Evolutionary conservation across 2,888 invertebrate genomes (phyloP), one percentile per base, ranked within the genome.

Genomic region (Leptopterna dolabrata): DNA sequence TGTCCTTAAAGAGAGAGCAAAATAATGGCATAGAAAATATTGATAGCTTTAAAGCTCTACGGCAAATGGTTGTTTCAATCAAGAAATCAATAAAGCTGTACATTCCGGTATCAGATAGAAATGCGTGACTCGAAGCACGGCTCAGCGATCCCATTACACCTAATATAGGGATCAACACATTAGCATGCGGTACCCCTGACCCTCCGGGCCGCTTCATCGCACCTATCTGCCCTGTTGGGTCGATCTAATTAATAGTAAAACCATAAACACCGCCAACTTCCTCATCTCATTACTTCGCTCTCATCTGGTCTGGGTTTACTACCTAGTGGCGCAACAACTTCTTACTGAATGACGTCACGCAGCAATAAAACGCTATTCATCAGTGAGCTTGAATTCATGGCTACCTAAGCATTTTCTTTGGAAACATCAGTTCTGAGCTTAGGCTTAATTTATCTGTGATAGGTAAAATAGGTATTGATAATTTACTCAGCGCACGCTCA

Each of bases 201-300:
- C 63, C 63, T 0, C 24, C 27, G 6, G 63, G 63, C 63, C 63
- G 6, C 63, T 63, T 27, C 63, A 63, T 63, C 63, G 24, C 63
- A 14, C 51, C 27, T 63, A 63, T 63, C 63, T 63, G 63, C 63
- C 63, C 63, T 24, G 63, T 27, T 63, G 63, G 19, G 63, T 14
- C 51, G 30, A 81, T 51, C 81, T 51, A 47, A 81, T 81, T 81
- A 81, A 81, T 81, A 81, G 55, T 51, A 45, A 51, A 9, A 13
- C 81, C 81, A 81, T 81, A 81, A 81, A 81, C 51, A 29, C 81
- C 29, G 51, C 27, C 51, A 45, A 78, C 78, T 78, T 45, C 78
- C 45, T 78, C 14, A 45, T 14, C 78, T 78, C 45, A 78, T 78
- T 78, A 43, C 78, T 45, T 78, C 24, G 27, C 78, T 78, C 78